phyloP scores from a whole-genome alignment of 2,888 invertebrate genomes.

The Andrena fulva region DNA sequence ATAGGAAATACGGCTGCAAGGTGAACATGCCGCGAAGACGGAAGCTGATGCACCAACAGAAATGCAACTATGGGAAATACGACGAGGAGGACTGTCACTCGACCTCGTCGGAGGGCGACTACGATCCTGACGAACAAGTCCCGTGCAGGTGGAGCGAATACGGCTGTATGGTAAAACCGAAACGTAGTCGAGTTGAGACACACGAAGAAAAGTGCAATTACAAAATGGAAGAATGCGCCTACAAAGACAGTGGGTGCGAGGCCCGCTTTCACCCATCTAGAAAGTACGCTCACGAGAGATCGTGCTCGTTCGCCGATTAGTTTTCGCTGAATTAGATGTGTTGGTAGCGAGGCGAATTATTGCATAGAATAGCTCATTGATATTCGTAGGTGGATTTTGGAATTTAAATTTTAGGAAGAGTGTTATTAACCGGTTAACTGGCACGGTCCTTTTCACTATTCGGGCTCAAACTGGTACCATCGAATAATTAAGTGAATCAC shows the following conservation, averaged over 20 bases:
- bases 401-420: too few relatives aligned
- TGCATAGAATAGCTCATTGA: neutral
- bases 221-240: constrained; percentile 74
- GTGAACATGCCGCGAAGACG: constrained; percentile 77
- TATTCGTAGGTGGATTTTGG: neutral
- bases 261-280: constrained; percentile 61
- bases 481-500: too few relatives aligned
- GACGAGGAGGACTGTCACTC: constrained; percentile 37
- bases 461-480: too few relatives aligned
- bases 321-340: neutral
- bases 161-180: constrained; percentile 77
- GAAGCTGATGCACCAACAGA: constrained; percentile 73
- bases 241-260: constrained; percentile 69
- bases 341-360: neutral
- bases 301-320: constrained; percentile 59
- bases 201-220: constrained; percentile 81
- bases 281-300: constrained; percentile 71
- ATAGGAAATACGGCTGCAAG: constrained; percentile 75
- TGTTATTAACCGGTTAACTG: too few relatives aligned
- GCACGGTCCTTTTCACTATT: too few relatives aligned
- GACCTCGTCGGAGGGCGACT: constrained; percentile 31
- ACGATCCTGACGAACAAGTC: constrained; percentile 74
- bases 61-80: constrained; percentile 72
- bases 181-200: constrained; percentile 58
- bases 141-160: constrained; percentile 75